These are phyloP conservation scores for Cladopsammia gracilis DNA, from an alignment of 64 coral and sea anemone species.

Conservation along the genomic window DNA sequence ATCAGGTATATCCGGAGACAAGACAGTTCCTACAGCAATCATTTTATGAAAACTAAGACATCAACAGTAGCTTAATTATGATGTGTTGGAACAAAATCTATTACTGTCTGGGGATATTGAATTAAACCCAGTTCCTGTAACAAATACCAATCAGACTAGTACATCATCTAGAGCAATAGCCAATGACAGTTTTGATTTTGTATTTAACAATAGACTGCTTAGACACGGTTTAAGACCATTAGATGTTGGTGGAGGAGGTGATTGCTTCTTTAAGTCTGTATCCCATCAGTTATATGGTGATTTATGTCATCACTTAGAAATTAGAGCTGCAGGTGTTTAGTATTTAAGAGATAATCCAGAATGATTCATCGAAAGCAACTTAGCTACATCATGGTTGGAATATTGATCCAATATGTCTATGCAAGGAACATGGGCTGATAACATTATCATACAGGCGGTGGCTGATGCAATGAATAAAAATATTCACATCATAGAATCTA, in stretches of 20 bases:
- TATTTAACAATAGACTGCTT: conserved; percentile 21
- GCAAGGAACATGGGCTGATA: conserved; percentile 32
- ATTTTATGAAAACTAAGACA: not conserved
- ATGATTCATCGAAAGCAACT: conserved; percentile 10
- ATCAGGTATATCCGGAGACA: not conserved
- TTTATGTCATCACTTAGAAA: conserved; percentile 42
- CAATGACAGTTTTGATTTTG: not conserved
- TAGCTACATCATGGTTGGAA: not conserved
- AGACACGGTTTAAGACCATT: not conserved
- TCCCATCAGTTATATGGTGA: conserved; percentile 39
- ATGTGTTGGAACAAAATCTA: too few relatives aligned
- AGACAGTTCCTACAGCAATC: not conserved
- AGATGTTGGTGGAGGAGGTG: conserved; percentile 3
- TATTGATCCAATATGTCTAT: not conserved
- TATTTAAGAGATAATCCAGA: conserved; percentile 18
- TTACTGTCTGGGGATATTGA: too few relatives aligned
- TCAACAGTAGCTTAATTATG: too few relatives aligned
- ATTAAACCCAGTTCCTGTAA: not conserved
- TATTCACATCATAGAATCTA: too few relatives aligned
- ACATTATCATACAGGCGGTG: conserved; percentile 11
- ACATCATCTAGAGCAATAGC: not conserved
- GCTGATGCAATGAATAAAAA: conserved; percentile 22
- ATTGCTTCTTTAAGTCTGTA: conserved; percentile 15
- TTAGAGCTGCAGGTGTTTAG: conserved; percentile 14
- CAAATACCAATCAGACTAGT: not conserved